A percentile compares a stretch with the other conserved stretches of the same genome.
Evolutionary conservation across 2,113 vertebrate genomes (phyloP).

Genomic region (Carollia perspicillata): DNA sequence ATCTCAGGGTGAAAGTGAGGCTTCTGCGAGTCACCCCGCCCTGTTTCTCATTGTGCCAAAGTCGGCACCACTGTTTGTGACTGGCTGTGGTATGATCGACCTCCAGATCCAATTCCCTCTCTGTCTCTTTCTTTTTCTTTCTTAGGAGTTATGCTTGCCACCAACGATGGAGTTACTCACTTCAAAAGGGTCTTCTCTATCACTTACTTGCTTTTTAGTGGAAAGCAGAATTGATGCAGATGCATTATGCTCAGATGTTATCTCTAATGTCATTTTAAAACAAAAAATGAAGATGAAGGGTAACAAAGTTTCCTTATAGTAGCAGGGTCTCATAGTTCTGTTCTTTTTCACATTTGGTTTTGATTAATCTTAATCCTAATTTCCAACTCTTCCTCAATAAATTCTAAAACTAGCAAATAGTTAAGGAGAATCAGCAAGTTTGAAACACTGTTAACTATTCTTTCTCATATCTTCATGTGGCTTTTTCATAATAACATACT

Average conservation of each 20-base stretch:
- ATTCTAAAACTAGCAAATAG: not conserved
- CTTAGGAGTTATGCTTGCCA: not conserved
- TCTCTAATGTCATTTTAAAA: not conserved
- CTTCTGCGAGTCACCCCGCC: not conserved
- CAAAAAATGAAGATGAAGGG: not conserved
- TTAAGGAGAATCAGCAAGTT: not conserved
- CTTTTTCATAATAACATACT: not conserved
- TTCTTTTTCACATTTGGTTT: not conserved
- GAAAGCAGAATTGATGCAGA: not conserved
- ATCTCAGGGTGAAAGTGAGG: not conserved
- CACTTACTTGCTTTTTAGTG: not conserved
- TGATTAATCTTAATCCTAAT: not conserved
- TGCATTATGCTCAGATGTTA: not conserved
- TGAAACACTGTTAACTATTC: not conserved
- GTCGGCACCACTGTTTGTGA: not conserved
- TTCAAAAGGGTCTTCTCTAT: not conserved
- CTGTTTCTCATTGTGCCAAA: not conserved
- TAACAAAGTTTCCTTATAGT: not conserved
- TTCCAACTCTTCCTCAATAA: not conserved
- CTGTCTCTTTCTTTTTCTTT: not conserved
- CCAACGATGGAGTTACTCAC: not conserved
- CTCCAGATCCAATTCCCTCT: not conserved
- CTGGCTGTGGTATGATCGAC: not conserved
- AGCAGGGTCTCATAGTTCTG: not conserved
- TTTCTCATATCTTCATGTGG: not conserved